Conservation (phyloP, 2,113 vertebrate genomes). For the Gila orcuttii region DNA sequence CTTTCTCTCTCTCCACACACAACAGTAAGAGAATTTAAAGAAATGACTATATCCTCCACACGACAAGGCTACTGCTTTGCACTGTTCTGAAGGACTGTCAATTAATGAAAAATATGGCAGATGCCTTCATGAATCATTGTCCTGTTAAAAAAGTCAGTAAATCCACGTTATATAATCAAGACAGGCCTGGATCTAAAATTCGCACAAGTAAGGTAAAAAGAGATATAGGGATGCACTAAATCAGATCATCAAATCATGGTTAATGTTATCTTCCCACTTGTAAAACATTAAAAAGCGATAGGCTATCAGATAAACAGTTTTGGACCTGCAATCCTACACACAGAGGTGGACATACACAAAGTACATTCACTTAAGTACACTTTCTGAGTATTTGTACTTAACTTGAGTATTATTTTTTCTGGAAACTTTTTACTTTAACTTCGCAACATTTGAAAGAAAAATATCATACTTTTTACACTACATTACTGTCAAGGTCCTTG, state of each 20-base stretch:
- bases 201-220: background rate
- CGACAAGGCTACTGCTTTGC: background rate
- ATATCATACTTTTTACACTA: too few species aligned
- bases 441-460: too few species aligned
- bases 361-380: too few species aligned
- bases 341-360: rapidly evolving
- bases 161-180: background rate
- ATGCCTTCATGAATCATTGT: background rate
- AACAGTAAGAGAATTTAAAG: background rate
- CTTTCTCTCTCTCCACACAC: background rate
- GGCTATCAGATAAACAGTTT: background rate
- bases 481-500: too few species aligned
- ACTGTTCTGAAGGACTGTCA: background rate
- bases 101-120: background rate
- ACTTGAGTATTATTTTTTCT: too few species aligned
- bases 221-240: background rate
- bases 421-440: too few species aligned
- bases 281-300: background rate
- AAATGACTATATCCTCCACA: background rate
- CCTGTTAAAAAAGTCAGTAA: background rate
- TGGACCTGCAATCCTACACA: background rate
- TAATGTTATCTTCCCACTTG: background rate
- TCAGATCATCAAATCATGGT: background rate
- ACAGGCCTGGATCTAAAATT: background rate
- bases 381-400: too few species aligned